Evolutionary conservation across 2,797 vertebrate species (phyloP), one percentile per base, ranked within the genome.

Genomic region (Poecilia picta): DNA sequence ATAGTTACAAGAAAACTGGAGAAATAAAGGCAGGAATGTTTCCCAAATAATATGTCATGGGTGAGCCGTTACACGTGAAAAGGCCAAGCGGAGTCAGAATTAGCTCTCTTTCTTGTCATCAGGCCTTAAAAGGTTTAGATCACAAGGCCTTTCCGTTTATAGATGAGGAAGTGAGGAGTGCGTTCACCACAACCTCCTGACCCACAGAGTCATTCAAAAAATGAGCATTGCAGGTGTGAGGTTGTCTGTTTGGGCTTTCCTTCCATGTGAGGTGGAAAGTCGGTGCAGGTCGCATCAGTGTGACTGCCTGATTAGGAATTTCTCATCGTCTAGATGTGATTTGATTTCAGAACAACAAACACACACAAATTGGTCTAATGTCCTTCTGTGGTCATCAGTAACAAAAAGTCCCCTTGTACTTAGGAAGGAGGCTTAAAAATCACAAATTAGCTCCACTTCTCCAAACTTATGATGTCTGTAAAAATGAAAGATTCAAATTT

Each of bases 71-170:
- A 43, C 73, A 74, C 2, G 4, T 57, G 0, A 84, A 85, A 88
- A 51, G 79, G 73, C 84, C 53, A 3, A 11, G 11, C 2, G 76
- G 18, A 12, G 28, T 49, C 8, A 7, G n/a, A 3, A 71, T n/a
- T 41, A 62, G 77, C 6, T 75, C n/a, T n/a, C 8, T 68, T 31
- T 16, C 1, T 23, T 59, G 23, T n/a, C 13, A 53, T 0, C 0
- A 46, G 0, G 15, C 39, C 25, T 49, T 4, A 85, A 82, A 80
- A 68, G 47, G 6, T 28, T 83, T 74, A 66, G 39, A 73, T 83
- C 74, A 78, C 55, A 72, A 20, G 79, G n/a, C 76, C 59, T 88
- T 91, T 92, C 90, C 89, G 76, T 91, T 89, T 82, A 12, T 16
- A 33, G 31, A 83, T 11, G 45, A 77, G 87, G 89, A 91, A 93